Evolutionary conservation across 2,797 vertebrate genomes (phyloP), one percentile per base, ranked within the genome.

Genomic region (Oreonectes daqikongensis): DNA sequence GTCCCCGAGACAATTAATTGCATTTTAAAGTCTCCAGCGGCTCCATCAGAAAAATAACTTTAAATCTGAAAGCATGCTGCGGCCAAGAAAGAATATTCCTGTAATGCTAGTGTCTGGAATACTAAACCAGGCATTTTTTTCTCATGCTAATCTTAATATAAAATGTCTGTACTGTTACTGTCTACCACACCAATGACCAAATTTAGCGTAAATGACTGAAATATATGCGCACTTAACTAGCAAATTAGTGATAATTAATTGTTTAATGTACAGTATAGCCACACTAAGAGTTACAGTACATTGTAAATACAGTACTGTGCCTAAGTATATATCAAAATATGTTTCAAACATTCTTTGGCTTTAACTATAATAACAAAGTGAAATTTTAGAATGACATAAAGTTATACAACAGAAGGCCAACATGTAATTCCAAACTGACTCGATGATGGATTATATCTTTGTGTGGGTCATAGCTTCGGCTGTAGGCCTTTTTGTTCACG

Each of bases 11-110:
- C 72, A 30, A 18, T 53, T 63, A 57, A 63, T 64, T 75, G 66
- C 57, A 65, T 77, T 72, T 81, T 60, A 48, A 61, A 50, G 14
- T 63, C 68, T 68, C 63, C 3, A 14, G 53, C 42, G 26, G 35
- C n/a, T 81, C 64, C 50, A 63, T 69, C 57, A 67, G 63, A 10
- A 67, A 66, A 69, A 75, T 55, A 79, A 74, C 65, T 73, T 59
- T 48, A 59, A 61, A 66, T 61, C 24, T 46, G 30, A 30, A 32
- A 38, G 24, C 52, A 48, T 48, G 18, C 55, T 24, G 24, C 12
- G 48, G 59, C 38, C 46, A 12, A 69, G 75, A 69, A 17, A 12
- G 35, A 64, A 70, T n/a, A 30, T 64, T 70, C 35, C 46, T 64
- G 24, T 77, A 63, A 64, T 46, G 28, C 55, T 20, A 17, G 75